A percentile compares a stretch with the other conserved stretches of the same genome.
Conservation (phyloP, 2,113 vertebrate genomes). For the Edolisoma coerulescens region DNA sequence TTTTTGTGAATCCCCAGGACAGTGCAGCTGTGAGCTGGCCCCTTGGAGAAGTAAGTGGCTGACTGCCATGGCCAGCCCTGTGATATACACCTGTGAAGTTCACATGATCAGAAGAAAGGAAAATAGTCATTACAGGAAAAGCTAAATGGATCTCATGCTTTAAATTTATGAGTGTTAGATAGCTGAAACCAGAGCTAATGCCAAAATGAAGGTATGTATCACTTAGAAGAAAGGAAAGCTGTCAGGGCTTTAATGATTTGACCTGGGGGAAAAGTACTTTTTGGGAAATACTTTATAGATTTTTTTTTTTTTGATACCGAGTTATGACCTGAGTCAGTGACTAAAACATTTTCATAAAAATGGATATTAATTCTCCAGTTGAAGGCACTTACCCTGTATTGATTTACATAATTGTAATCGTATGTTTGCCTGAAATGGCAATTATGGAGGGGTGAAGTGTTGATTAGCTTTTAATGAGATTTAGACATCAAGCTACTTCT, state of each 20-base stretch:
- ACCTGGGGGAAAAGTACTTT: fast-evolving
- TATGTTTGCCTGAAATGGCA: neutral
- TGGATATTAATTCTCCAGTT: neutral
- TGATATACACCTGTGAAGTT: neutral
- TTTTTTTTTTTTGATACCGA: neutral
- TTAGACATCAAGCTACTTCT: neutral
- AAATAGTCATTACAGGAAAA: slow-evolving; percentile 6
- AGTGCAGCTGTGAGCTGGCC: neutral
- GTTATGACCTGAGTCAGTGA: neutral
- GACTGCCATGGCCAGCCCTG: neutral
- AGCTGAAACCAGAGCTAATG: neutral
- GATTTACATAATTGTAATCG: neutral
- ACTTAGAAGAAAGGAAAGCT: neutral
- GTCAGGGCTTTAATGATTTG: slow-evolving; percentile 16
- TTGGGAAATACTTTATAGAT: neutral
- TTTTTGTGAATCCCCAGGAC: neutral
- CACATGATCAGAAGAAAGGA: neutral
- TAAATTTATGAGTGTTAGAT: slow-evolving; percentile 19
- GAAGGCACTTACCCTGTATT: neutral
- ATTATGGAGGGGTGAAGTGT: neutral
- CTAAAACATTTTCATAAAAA: neutral
- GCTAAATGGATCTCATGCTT: slow-evolving; percentile 10
- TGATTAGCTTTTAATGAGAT: neutral
- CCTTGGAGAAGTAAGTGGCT: neutral
- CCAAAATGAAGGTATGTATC: slow-evolving; percentile 18